Percentiles rank a stretch among this genome's conserved stretches.
phyloP scores from a whole-genome alignment of 1,140 invertebrate genomes.

The Bombus vancouverensis region DNA sequence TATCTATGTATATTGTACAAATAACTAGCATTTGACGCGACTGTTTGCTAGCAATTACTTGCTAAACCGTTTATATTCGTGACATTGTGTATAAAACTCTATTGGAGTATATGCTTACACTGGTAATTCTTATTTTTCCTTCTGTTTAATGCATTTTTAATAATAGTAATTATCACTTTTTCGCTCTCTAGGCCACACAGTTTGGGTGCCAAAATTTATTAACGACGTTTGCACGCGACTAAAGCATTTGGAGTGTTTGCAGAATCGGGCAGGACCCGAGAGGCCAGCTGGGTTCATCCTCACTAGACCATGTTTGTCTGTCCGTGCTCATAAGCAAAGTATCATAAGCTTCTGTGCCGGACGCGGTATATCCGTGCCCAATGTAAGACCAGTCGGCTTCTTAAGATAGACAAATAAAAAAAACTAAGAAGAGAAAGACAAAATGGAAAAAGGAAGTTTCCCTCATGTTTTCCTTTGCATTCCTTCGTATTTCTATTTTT shows the following conservation, averaged over 20 bases:
- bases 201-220: slow-evolving; percentile 77
- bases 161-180: slow-evolving; percentile 82
- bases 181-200: slow-evolving; percentile 83
- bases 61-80: slow-evolving; percentile 80
- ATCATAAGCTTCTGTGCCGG: slow-evolving; percentile 60
- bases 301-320: slow-evolving; percentile 78
- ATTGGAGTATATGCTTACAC: slow-evolving; percentile 82
- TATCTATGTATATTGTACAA: slow-evolving; percentile 83
- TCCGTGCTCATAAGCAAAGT: slow-evolving; percentile 69
- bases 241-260: slow-evolving; percentile 72
- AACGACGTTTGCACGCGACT: slow-evolving; percentile 70
- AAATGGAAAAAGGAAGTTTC: slow-evolving; percentile 58
- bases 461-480: slow-evolving; percentile 36
- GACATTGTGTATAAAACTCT: slow-evolving; percentile 83
- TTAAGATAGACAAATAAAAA: slow-evolving; percentile 42
- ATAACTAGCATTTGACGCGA: slow-evolving; percentile 80
- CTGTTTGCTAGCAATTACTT: slow-evolving; percentile 79
- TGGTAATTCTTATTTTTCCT: slow-evolving; percentile 75
- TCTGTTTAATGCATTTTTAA: slow-evolving; percentile 72
- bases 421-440: slow-evolving; percentile 50
- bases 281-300: slow-evolving; percentile 82
- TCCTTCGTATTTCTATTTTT: slow-evolving; percentile 10
- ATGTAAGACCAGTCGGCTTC: slow-evolving; percentile 59
- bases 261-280: slow-evolving; percentile 78
- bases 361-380: slow-evolving; percentile 51